Base-by-base conservation (phyloP, 2,888 invertebrate genomes). In the Lepidochitona cinerea region DNA sequence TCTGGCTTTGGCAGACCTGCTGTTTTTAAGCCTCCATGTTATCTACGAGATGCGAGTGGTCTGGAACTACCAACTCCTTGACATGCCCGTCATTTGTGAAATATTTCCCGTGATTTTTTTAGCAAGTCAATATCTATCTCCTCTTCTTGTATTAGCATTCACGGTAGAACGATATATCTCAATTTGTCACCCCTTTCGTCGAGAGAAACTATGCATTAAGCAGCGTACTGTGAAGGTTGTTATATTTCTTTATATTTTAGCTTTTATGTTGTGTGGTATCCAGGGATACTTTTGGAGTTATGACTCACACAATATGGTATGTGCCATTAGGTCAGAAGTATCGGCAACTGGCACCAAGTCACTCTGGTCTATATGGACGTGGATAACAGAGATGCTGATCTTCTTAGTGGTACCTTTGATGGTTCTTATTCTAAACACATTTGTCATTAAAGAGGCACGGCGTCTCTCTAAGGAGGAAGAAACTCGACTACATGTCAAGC, bases 121-220 rank as follows among this genome's bases (percentile, higher is more conserved):
- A 36, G 74, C 81, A 7, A 75, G 78, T 14, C 85, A 85, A 75
- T 82, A 86, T 68, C 67, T 84, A 53, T 80, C 79, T 59, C 85
- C 85, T 1, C 66, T 85, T 14, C 72, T 86, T n/a, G 84, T 84
- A 32, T 75, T 86, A 2, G 84, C 79, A 4, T 85, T 85, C 75
- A 85, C 85, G 9, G 78, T 83, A 5, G 85, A 85, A 69, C 70
- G 85, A n/a, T 86, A 81, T 74, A 79, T 86, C 35, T 77, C 82
- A 32, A 77, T 85, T 32, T 85, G 85, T 65, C 82, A 84, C 54
- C 85, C 85, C 9, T 84, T 82, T 68, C 69, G 79, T 49, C 69
- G 83, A 32, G 84, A 81, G 37, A 73, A 76, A 37, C 76, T 71
- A 67, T 83, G 82, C 73, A 80, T 81, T 18, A 77, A 77, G 32